These are phyloP conservation scores for Diaphora mendica DNA, from an alignment of 2,888 invertebrate species.

Conservation along the genomic window DNA sequence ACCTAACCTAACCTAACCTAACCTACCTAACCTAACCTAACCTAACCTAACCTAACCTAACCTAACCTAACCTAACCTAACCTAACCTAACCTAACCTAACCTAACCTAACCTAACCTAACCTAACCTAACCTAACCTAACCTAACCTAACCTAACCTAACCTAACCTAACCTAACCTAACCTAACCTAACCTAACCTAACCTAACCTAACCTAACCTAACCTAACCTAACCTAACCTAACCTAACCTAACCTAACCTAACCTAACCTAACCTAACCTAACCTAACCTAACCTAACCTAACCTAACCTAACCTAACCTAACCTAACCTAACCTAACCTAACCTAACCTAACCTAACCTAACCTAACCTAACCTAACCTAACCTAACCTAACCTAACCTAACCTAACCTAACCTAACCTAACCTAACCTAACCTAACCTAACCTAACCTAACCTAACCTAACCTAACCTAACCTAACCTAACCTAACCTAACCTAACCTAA, in stretches of 20 bases:
- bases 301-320: conserved; percentile 36
- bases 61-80: conserved; percentile 38
- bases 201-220: conserved; percentile 24
- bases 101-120: conserved; percentile 39
- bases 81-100: conserved; percentile 24
- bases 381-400: conserved; percentile 34
- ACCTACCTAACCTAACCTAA: too few species aligned
- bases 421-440: too few species aligned
- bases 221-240: conserved; percentile 34
- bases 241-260: conserved; percentile 44
- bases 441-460: too few species aligned
- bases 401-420: conserved; percentile 35
- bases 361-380: conserved; percentile 42
- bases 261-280: conserved; percentile 27
- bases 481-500: too few species aligned
- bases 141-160: conserved; percentile 24
- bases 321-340: conserved; percentile 40
- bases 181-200: conserved; percentile 27
- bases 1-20: conserved; percentile 41
- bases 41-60: conserved; percentile 26
- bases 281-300: too few species aligned
- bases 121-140: conserved; percentile 26
- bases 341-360: conserved; percentile 42
- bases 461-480: too few species aligned
- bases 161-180: conserved; percentile 24